phyloP scores from a whole-genome alignment of 2,888 invertebrate species.

The Lypha dubia region DNA sequence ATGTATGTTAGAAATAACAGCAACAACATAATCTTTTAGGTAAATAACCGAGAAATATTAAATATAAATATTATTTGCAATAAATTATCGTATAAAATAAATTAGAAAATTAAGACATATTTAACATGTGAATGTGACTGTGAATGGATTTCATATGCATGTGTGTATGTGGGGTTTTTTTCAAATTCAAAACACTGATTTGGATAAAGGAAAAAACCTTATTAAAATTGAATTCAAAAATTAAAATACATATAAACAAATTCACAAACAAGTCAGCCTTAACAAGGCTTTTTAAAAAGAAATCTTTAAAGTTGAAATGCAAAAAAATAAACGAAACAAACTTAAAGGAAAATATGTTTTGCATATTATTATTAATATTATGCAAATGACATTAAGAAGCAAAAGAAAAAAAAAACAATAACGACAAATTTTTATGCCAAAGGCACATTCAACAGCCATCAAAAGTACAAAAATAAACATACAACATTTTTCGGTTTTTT shows the following conservation, averaged over 20 bases:
- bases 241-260: neutral
- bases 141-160: constrained; percentile 2
- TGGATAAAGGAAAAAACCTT: constrained; percentile 9
- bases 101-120: constrained; percentile 35
- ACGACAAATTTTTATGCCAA: constrained; percentile 6
- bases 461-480: constrained; percentile 7
- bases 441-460: constrained; percentile 37
- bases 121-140: constrained; percentile 22
- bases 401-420: too few species aligned
- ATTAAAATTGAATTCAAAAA: neutral
- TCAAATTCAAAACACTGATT: neutral
- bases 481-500: neutral
- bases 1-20: too few species aligned
- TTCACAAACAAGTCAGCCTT: neutral
- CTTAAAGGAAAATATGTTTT: constrained; percentile 62
- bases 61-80: constrained; percentile 2
- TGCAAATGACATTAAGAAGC: constrained; percentile 60
- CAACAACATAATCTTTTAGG: constrained; percentile 51
- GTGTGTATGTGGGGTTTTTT: neutral
- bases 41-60: constrained; percentile 43
- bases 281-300: neutral
- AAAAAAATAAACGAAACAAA: too few species aligned
- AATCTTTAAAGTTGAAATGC: neutral
- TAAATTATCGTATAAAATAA: constrained; percentile 11
- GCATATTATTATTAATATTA: constrained; percentile 70